phyloP scores from a whole-genome alignment of 2,113 vertebrate genomes.

The Pao palembangensis region DNA sequence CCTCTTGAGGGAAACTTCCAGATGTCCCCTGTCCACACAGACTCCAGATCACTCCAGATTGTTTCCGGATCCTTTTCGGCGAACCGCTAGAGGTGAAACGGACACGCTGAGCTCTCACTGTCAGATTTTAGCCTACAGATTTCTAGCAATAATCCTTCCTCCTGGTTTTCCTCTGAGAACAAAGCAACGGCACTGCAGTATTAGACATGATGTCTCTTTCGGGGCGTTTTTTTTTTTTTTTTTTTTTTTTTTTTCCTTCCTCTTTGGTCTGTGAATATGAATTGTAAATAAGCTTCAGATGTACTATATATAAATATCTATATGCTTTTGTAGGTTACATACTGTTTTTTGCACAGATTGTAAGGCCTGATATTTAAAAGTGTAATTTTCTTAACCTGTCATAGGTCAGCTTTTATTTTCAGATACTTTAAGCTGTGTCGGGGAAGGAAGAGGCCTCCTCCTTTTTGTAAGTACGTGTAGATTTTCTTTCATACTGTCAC shows the following conservation, averaged over 20 bases:
- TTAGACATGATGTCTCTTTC: constrained; percentile 76
- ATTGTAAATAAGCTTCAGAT: constrained; percentile 94
- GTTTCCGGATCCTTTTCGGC: constrained; percentile 59
- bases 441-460: constrained; percentile 40
- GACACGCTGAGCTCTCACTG: background rate
- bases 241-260: constrained; percentile 14
- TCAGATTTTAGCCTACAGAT: constrained; percentile 62
- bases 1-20: background rate
- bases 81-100: constrained; percentile 48
- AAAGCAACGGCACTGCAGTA: constrained; percentile 76
- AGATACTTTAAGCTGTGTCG: constrained; percentile 56
- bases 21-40: background rate
- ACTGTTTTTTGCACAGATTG: constrained; percentile 95
- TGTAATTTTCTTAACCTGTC: constrained; percentile 73
- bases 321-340: constrained; percentile 77
- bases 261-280: constrained; percentile 81
- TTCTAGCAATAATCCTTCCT: constrained; percentile 78
- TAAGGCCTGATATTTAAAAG: constrained; percentile 80
- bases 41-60: constrained; percentile 19
- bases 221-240: constrained; percentile 36
- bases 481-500: constrained; percentile 50
- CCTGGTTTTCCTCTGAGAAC: constrained; percentile 68
- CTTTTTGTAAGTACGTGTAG: constrained; percentile 48
- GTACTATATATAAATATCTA: constrained; percentile 92
- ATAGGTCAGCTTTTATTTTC: constrained; percentile 75